These are phyloP conservation scores for Drosophila eohydei DNA, from an alignment of 2,888 invertebrate species.

Conservation along the genomic window DNA sequence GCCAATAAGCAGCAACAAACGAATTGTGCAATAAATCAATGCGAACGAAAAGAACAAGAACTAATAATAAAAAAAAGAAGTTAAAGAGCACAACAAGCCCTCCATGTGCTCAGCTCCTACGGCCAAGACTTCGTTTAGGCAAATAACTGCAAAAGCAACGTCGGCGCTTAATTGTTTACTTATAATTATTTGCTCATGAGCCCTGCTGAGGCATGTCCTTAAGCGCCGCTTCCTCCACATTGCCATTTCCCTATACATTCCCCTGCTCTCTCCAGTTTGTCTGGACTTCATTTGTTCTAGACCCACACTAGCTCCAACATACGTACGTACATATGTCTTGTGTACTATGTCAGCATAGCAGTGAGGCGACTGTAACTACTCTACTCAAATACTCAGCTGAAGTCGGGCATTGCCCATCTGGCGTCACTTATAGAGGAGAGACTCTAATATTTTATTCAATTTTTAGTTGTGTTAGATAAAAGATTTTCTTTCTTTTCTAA, in stretches of 20 bases:
- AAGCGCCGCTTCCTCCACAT: constrained; percentile 13
- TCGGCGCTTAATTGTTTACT: constrained; percentile 44
- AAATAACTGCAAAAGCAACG: constrained; percentile 20
- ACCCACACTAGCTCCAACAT: constrained; percentile 1
- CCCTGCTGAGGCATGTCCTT: constrained; percentile 45
- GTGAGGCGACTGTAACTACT: constrained; percentile 5
- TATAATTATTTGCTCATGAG: constrained; percentile 50
- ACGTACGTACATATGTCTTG: not conserved
- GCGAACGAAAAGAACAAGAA: constrained; percentile 12
- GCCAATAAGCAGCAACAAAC: constrained; percentile 39
- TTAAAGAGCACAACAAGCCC: not conserved
- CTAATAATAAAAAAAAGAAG: constrained; percentile 10
- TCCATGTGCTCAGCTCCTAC: not conserved
- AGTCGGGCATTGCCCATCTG: not conserved
- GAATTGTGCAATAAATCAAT: constrained; percentile 72
- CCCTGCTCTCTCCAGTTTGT: constrained; percentile 7
- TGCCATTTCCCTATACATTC: not conserved
- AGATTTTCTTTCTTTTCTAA: no score
- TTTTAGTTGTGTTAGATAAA: no score
- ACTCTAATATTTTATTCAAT: not conserved
- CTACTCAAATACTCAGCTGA: not conserved
- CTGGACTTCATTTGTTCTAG: constrained; percentile 34
- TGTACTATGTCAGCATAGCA: constrained; percentile 11
- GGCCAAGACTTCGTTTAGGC: constrained; percentile 12
- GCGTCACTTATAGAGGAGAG: rapidly evolving